Base-by-base conservation (phyloP, 2,888 invertebrate genomes). In the Andricus quercusramuli region DNA sequence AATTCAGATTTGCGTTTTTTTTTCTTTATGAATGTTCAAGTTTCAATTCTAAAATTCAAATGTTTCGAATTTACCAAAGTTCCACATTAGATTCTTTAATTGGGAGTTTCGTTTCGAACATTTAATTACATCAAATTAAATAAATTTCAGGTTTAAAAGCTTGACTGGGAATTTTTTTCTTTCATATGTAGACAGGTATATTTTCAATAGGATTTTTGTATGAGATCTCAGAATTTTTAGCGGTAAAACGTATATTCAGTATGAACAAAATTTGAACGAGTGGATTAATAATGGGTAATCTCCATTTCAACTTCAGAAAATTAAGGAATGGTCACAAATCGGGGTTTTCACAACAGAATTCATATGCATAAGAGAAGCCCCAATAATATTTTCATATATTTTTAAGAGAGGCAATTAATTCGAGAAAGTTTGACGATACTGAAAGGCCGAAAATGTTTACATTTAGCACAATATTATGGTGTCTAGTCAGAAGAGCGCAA, bases 401-500 rank as follows among this genome's bases (percentile, higher is more conserved):
- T 25, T 62, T 62, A 62, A 62, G 62, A 62, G 25, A 62, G 15
- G 25, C 62, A 62, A 25, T 62, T 25, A 15, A 25, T 62, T 1
- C 25, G 25, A 25, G 56, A 56, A n/a, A n/a, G n/a, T 62, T 62
- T 62, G 25, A 22, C 4, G 25, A 15, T 62, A 62, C n/a, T 25
- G 13, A 62, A 62, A 62, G 13, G 22, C 62, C 25, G 62, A 25
- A 13, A 62, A 62, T 25, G 62, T 25, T 62, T 62, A 62, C 15
- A 25, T 25, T 15, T 62, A 62, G 62, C 62, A 25, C 77, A 68
- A 78, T 29, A 20, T 68, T 44, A n/a, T 79, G 81, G 68, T 81
- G 64, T 81, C 83, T 83, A 83, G 83, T 83, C 83, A 83, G 66
- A 68, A 78, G 51, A 78, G 79, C 77, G 65, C 79, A 83, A 76